Conservation (phyloP, 2,113 vertebrate genomes). For the Typhlomys cinereus region DNA sequence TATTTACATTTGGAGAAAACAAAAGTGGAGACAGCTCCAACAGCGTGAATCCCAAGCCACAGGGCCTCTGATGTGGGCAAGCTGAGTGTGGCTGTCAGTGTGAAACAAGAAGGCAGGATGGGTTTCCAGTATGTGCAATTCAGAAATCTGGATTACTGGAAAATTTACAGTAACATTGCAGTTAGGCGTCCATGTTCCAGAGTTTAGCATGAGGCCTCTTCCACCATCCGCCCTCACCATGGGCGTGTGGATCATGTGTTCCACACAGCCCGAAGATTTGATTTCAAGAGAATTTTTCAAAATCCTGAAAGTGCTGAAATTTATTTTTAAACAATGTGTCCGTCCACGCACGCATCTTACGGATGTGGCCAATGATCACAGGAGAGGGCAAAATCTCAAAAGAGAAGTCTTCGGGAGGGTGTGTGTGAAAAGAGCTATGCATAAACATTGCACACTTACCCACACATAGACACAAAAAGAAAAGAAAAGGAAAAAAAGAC, state of each 20-base stretch:
- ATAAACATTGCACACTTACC: background rate
- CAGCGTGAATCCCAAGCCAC: constrained; percentile 80
- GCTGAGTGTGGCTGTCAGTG: constrained; percentile 71
- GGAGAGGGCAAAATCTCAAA: background rate
- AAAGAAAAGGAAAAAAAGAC: background rate
- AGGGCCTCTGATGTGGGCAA: constrained; percentile 79
- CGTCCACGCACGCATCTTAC: background rate
- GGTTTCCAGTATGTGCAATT: constrained; percentile 79
- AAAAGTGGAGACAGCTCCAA: constrained; percentile 72
- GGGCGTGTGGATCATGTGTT: background rate
- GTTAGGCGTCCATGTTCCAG: constrained; percentile 27
- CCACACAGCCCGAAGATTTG: background rate
- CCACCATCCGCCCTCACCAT: background rate
- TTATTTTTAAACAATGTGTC: background rate
- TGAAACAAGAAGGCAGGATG: constrained; percentile 67
- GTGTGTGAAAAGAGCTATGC: background rate
- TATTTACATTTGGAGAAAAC: constrained; percentile 82
- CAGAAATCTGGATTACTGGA: constrained; percentile 71
- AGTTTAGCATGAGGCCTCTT: background rate
- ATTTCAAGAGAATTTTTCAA: constrained; percentile 1
- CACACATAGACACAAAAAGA: background rate
- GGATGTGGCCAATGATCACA: background rate
- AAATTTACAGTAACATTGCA: constrained; percentile 59
- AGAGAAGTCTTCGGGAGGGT: background rate
- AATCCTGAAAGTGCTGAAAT: background rate